phyloP scores from a whole-genome alignment of 2,113 vertebrate genomes.

The Gymnarchus niloticus region DNA sequence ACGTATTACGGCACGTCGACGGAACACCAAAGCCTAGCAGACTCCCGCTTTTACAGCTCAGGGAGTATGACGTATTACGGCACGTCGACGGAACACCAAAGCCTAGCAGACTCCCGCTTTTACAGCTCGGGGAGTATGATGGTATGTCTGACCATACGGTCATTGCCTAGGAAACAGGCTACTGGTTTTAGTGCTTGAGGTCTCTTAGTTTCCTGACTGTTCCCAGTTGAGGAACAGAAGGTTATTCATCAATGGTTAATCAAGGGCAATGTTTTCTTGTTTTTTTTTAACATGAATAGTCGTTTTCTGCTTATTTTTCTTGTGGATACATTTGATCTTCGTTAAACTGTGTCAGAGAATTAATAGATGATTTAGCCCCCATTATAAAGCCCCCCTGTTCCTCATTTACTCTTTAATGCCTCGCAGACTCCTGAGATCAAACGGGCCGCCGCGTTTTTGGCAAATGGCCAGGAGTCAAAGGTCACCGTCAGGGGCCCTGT shows the following conservation, averaged over 20 bases:
- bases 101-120: no score
- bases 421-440: conserved; percentile 72
- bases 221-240: not conserved
- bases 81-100: no score
- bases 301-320: conserved; percentile 48
- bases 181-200: not conserved
- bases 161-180: not conserved
- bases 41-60: no score
- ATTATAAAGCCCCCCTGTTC: conserved; percentile 41
- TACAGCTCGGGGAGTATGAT: no score
- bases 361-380: conserved; percentile 51
- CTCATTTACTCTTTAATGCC: conserved; percentile 52
- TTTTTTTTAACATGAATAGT: conserved; percentile 8
- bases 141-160: not conserved
- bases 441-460: conserved; percentile 59
- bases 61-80: no score
- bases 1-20: no score
- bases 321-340: conserved; percentile 54
- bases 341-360: conserved; percentile 61
- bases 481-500: conserved; percentile 61
- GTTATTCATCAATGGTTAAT: conserved; percentile 32
- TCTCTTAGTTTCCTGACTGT: not conserved
- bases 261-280: not conserved
- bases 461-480: conserved; percentile 72
- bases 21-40: no score